These are phyloP conservation scores for Oenanthe oenanthe DNA, from an alignment of 2,113 vertebrate species.

Conservation along the genomic window DNA sequence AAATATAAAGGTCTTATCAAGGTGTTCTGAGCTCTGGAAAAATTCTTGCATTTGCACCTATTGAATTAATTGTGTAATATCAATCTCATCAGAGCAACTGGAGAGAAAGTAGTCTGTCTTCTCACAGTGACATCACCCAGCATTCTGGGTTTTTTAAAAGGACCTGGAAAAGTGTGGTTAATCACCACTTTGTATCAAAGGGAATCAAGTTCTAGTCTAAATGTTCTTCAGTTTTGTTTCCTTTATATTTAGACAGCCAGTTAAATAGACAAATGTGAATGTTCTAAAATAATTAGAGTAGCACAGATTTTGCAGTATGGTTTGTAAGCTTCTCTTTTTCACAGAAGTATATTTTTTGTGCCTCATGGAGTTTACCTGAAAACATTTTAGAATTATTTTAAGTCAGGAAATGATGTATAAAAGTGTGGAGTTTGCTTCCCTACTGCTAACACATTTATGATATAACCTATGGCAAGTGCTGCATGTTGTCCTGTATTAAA, in stretches of 20 bases:
- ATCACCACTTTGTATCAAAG: background rate
- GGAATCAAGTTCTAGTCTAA: background rate
- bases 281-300: background rate
- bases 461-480: background rate
- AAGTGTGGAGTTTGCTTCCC: background rate
- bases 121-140: background rate
- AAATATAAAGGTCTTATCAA: background rate
- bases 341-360: background rate
- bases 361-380: background rate
- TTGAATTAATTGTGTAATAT: background rate
- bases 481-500: background rate
- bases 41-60: background rate
- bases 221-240: background rate
- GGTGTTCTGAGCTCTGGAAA: background rate
- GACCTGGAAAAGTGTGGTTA: background rate
- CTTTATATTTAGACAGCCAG: background rate
- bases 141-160: background rate
- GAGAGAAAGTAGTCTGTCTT: background rate
- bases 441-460: background rate
- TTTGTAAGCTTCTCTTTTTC: background rate
- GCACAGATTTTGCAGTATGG: no score
- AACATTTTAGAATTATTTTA: background rate
- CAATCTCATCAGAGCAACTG: accelerated
- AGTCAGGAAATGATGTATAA: background rate
- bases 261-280: background rate